Evolutionary conservation across 2,113 vertebrate genomes (phyloP).

Genomic region (Donacobius atricapilla): DNA sequence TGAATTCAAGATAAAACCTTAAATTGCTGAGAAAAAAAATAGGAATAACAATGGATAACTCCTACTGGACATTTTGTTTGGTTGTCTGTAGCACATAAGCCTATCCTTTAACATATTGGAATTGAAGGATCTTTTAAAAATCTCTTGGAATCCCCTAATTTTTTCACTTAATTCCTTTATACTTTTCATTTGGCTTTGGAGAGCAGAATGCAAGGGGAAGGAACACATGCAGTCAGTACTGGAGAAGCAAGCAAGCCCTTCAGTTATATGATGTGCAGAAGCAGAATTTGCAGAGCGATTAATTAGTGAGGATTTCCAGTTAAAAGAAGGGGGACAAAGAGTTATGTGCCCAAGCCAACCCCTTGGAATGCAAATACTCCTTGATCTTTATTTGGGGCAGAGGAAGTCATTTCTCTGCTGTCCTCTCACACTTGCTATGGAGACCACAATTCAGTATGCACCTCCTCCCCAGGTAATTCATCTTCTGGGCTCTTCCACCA

Average conservation of each 20-base stretch:
- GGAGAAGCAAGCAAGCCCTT: not conserved
- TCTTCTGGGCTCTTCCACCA: not conserved
- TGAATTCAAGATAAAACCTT: not conserved
- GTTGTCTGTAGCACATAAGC: not conserved
- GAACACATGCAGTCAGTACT: not conserved
- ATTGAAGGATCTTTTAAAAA: not conserved
- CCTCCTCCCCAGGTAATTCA: not conserved
- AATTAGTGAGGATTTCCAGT: slow-evolving; percentile 31
- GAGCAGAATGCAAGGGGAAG: not conserved
- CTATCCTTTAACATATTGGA: not conserved
- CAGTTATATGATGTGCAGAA: not conserved
- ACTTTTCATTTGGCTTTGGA: not conserved
- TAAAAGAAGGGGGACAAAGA: slow-evolving; percentile 35
- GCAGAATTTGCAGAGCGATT: slow-evolving; percentile 6
- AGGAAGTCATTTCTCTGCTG: slow-evolving; percentile 38
- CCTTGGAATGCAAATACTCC: slow-evolving; percentile 28
- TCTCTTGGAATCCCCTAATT: not conserved
- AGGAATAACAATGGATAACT: not conserved
- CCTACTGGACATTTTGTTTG: not conserved
- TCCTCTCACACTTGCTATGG: slow-evolving; percentile 12
- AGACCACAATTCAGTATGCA: not conserved
- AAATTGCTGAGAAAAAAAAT: not conserved
- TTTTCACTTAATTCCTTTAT: not conserved
- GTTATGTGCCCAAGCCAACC: not conserved
- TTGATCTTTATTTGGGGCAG: slow-evolving; percentile 36